Base-by-base conservation (phyloP, 1,140 invertebrate species). In the Calliphora vicina region DNA sequence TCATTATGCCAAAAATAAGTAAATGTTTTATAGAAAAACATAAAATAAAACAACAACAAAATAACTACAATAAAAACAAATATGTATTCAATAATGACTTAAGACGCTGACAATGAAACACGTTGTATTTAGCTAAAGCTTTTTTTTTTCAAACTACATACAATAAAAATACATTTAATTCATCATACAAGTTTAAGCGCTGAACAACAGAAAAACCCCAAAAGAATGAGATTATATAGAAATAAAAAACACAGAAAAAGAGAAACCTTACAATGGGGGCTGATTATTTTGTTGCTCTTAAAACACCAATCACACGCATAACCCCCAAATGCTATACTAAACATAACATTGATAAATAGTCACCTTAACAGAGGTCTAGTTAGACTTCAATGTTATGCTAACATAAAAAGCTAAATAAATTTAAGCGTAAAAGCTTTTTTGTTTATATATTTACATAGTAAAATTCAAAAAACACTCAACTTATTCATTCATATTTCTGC, bases 1-100 rank as follows among this genome's bases (percentile, higher is more conserved):
- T 67, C 61, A 67, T 67, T 20, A 67, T 67, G 61, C n/a, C 61
- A 67, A 67, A 67, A 67, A 67, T 67, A n/a, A n/a, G n/a, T n/a
- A 67, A 20, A 23, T 67, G 13, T 25, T 67, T 67, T 23, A 1
- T 67, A 29, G 29, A 57, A 57, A 67, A 67, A 67, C 61, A 67
- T 67, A 67, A 3, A 25, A 20, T 12, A 23, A 25, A 8, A 23
- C 35, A 35, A n/a, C n/a, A n/a, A n/a, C n/a, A 61, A 0, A 6
- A 61, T 61, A n/a, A 61, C 50, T 17, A 61, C 50, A 61, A n/a
- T 5, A 1, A 61, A 13, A 23, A 67, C 61, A 67, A 20, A 20
- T 4, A 23, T 57, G 15, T 57, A 15, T 10, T 57, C n/a, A 67
- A 67, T 23, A 67, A 67, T 67, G 50, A 57, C 50, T 57, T 57